These are phyloP conservation scores for Picus viridis DNA, from an alignment of 2,797 vertebrate species.

Conservation along the genomic window DNA sequence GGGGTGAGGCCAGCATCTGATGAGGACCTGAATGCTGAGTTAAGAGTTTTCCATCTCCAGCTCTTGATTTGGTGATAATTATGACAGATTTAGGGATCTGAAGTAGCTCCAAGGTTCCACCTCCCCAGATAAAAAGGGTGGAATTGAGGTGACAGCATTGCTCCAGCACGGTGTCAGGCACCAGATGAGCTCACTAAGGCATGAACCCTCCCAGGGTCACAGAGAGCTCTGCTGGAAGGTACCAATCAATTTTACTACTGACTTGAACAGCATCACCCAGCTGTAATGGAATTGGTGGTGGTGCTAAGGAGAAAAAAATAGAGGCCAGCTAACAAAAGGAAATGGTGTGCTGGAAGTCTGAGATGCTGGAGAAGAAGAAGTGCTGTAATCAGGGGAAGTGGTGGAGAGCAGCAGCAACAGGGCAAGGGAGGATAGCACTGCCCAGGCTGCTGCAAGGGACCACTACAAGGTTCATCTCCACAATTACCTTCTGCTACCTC, in stretches of 20 bases:
- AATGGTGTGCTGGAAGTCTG: slow-evolving; percentile 12
- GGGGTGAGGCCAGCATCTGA: neutral
- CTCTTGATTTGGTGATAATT: neutral
- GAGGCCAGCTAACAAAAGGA: slow-evolving; percentile 20
- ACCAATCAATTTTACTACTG: slow-evolving; percentile 48
- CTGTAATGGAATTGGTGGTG: slow-evolving; percentile 34
- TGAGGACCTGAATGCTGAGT: neutral
- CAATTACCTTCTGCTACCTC: neutral
- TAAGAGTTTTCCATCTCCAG: neutral
- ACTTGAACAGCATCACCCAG: slow-evolving; percentile 30
- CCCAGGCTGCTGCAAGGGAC: neutral
- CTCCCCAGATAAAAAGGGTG: neutral
- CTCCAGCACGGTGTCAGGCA: neutral
- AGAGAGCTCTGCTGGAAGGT: slow-evolving; percentile 17
- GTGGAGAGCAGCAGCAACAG: slow-evolving; percentile 12
- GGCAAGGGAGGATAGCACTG: neutral
- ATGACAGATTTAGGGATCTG: slow-evolving; percentile 11
- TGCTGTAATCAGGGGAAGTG: neutral
- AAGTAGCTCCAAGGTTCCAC: slow-evolving; percentile 25
- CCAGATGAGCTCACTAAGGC: slow-evolving; percentile 15
- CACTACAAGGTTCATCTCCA: neutral
- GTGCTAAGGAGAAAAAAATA: slow-evolving; percentile 11
- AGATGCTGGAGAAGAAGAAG: neutral
- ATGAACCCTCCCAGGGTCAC: slow-evolving; percentile 23
- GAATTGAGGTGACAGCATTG: neutral